Evolutionary conservation across 2,113 vertebrate genomes (phyloP).

Genomic region (Clarias magur): DNA sequence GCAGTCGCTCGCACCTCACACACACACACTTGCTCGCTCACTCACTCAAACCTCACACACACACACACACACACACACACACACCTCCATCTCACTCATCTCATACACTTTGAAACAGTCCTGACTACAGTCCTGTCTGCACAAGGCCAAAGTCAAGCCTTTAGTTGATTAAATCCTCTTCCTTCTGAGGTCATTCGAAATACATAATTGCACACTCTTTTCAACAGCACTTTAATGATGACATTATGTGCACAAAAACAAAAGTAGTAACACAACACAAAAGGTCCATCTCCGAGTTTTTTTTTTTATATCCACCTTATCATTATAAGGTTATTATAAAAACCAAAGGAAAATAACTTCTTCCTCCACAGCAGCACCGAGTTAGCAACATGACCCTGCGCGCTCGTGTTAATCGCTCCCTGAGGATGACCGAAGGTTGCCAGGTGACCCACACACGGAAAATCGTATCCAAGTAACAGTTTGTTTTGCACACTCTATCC

Average conservation of each 20-base stretch:
- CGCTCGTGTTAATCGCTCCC: constrained; percentile 47
- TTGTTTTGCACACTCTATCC: constrained; percentile 56
- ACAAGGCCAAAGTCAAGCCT: not conserved
- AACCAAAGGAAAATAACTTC: not conserved
- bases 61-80: not conserved
- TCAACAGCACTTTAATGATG: not conserved
- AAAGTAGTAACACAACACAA: not conserved
- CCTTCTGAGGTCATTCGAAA: not conserved
- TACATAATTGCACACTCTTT: not conserved
- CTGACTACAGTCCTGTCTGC: not conserved
- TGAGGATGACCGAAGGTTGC: constrained; percentile 45
- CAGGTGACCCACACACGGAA: constrained; percentile 57
- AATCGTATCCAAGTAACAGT: constrained; percentile 62
- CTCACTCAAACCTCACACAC: too few species aligned
- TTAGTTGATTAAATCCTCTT: not conserved
- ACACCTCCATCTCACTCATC: too few species aligned
- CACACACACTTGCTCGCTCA: too few species aligned
- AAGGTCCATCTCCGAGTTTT: not conserved
- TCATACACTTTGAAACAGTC: not conserved
- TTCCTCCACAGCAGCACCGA: not conserved
- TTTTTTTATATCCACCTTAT: too few species aligned
- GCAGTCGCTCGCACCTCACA: too few species aligned
- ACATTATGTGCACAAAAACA: not conserved
- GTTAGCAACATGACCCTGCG: not conserved
- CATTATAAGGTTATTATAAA: too few species aligned